Percentiles rank a stretch among this genome's conserved stretches.
Conservation (phyloP, 2,113 vertebrate genomes). For the Axis porcinus region DNA sequence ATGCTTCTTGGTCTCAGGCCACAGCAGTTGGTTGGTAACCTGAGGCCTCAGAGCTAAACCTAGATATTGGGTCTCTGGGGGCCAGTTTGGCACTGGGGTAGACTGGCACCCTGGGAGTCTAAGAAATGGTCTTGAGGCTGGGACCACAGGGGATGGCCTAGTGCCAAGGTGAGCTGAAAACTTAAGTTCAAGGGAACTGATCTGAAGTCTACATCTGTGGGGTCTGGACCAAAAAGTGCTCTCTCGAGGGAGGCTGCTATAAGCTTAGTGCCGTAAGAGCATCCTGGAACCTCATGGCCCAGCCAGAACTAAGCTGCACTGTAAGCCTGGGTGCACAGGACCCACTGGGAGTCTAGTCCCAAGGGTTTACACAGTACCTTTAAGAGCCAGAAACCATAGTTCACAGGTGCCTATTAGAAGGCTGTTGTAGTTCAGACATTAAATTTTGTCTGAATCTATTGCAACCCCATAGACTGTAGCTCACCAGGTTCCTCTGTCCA, state of each 20-base stretch:
- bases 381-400: neutral
- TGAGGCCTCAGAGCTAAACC: neutral
- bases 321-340: neutral
- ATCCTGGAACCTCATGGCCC: neutral
- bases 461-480: neutral
- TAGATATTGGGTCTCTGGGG: neutral
- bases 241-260: neutral
- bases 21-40: neutral
- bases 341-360: neutral
- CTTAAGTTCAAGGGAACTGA: neutral
- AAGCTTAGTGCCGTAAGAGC: neutral
- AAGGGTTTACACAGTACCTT: neutral
- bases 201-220: neutral
- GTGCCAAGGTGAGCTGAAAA: neutral
- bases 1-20: neutral
- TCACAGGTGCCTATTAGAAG: neutral
- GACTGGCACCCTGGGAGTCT: neutral
- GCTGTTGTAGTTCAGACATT: neutral
- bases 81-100: neutral
- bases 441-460: neutral
- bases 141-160: neutral
- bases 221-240: neutral
- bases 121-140: neutral
- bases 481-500: neutral
- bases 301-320: neutral